Evolutionary conservation across 2,888 invertebrate genomes (phyloP), one percentile per base, ranked within the genome.

Genomic region (Philonicus albiceps): DNA sequence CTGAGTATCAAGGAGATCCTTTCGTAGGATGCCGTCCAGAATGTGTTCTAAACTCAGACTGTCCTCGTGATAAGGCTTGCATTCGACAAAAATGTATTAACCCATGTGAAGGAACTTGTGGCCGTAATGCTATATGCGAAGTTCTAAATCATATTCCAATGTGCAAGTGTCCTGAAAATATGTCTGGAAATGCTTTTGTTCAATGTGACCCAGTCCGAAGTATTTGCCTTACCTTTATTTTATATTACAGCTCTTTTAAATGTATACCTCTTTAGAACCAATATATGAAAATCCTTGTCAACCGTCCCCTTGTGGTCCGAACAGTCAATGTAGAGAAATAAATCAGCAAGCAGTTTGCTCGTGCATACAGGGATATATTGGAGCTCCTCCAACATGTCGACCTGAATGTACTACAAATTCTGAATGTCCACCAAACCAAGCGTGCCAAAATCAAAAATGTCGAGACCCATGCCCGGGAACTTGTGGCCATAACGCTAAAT

Each of bases 71-170:
- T 90, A 94, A 94, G 90, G 95, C 96, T 87, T 97, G 96, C 90
- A 93, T 94, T 1, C 93, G 93, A 89, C 95, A 95, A 90, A 96
- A 96, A 92, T 97, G 97, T 90, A 91, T 93, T 80, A 95, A 96
- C 91, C 97, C 97, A 78, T 97, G 97, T 89, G 95, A 95, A 8
- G 95, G 95, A 87, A 96, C 95, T 30, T 97, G 97, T 91, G 97
- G 96, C 0, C 91, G 92, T 83, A 96, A 95, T 90, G 96, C 97
- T 1, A 91, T 95, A 81, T 97, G 97, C 90, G 94, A 94, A 89
- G 96, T 96, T 3, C 93, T 96, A 37, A 96, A 96, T 90, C 96
- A 96, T 89, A 94, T 96, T 86, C 96, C 96, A 0, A 96, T 95
- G 94, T 96, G 96, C 90, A 94, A 94, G 89, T 96, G 96, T 89